Conservation (phyloP, 2,888 invertebrate genomes). For the Galeruca laticollis region DNA sequence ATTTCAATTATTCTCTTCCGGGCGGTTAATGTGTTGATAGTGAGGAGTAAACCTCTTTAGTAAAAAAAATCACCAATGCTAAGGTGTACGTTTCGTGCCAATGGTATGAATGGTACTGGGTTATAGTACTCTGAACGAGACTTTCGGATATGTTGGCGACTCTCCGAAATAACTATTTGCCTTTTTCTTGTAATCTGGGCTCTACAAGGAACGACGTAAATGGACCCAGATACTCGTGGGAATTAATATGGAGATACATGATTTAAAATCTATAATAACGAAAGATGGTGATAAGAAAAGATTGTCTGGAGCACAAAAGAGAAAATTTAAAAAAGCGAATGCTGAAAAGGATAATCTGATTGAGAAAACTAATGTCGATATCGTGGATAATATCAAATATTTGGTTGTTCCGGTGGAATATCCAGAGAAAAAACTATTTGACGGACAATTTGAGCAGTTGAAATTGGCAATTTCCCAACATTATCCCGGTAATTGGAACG, state of each 20-base stretch:
- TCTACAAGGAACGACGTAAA: constrained; percentile 26
- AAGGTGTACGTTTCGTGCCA: constrained; percentile 38
- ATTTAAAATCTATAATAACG: background rate
- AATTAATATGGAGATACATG: constrained; percentile 21
- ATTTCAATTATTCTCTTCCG: background rate
- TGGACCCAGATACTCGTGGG: constrained; percentile 29
- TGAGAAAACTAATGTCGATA: background rate
- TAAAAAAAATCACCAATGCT: constrained; percentile 32
- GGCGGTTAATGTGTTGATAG: background rate
- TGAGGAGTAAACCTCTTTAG: constrained; percentile 32
- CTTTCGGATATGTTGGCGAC: constrained; percentile 26
- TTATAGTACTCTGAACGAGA: constrained; percentile 26
- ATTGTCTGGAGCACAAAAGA: constrained; percentile 31
- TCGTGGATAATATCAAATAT: background rate
- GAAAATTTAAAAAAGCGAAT: constrained; percentile 28
- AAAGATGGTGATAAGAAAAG: background rate
- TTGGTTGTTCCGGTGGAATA: constrained; percentile 22
- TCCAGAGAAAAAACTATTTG: constrained; percentile 20
- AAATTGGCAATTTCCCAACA: background rate
- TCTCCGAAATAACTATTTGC: constrained; percentile 20
- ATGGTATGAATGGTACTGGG: constrained; percentile 31
- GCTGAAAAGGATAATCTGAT: background rate
- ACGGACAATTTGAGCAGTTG: constrained; percentile 14
- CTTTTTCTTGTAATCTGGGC: constrained; percentile 30
- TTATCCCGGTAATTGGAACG: constrained; percentile 4